Evolutionary conservation across 53 echinoderm and acorn worm genomes (phyloP).

Genomic region (Echinometra lucunter): DNA sequence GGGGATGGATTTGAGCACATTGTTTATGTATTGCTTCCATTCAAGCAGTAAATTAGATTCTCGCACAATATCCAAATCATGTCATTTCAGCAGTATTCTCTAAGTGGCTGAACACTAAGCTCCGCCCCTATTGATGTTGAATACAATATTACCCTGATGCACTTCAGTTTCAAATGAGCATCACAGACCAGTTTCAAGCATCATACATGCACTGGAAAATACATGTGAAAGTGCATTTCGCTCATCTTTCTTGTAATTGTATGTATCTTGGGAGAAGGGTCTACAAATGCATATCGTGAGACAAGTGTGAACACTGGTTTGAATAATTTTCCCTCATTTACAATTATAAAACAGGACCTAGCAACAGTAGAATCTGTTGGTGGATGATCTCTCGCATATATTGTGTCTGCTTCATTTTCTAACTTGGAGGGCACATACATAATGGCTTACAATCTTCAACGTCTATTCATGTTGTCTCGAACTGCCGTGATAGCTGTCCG

Average conservation of each 20-base stretch:
- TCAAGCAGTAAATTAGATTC: background rate
- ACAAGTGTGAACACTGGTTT: background rate
- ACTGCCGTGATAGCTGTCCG: background rate
- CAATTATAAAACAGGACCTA: background rate
- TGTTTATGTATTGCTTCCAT: slow-evolving; percentile 13
- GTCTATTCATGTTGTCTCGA: background rate
- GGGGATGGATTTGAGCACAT: background rate
- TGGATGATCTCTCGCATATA: background rate
- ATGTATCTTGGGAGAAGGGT: background rate
- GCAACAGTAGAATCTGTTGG: background rate
- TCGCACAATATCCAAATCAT: background rate
- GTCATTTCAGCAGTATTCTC: background rate
- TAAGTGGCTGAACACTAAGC: background rate
- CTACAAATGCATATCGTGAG: background rate
- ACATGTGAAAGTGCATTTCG: background rate
- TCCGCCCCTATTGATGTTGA: background rate
- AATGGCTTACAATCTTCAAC: background rate
- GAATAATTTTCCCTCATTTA: background rate
- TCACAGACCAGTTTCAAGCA: background rate
- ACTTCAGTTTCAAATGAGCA: background rate
- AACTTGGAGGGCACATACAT: background rate
- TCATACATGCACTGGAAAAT: background rate
- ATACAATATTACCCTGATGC: background rate
- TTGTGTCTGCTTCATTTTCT: background rate
- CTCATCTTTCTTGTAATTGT: background rate